Evolutionary conservation across 2,797 vertebrate genomes (phyloP), one percentile per base, ranked within the genome.

Genomic region (Malacoctenus gilli): DNA sequence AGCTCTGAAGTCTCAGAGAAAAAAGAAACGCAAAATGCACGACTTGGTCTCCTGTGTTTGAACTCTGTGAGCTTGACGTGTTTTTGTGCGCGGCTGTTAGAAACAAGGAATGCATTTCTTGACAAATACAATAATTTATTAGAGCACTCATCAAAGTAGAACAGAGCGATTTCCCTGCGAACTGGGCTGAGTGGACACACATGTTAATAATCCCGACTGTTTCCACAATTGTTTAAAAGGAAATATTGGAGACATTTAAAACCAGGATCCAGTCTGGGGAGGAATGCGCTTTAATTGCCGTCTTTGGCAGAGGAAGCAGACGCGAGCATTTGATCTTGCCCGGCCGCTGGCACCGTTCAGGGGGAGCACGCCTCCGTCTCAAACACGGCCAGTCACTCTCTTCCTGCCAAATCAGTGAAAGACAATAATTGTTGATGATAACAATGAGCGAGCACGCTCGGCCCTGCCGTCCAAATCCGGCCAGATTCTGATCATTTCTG

Each of bases 191-290:
- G 80, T 81, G 77, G 60, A 86, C 81, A 87, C 89, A 92, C 85
- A 89, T 93, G 92, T 89, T 90, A 91, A 89, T 89, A 90, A 91
- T 92, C 85, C 81, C 75, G 84, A 80, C 74, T 80, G 84, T 89
- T 91, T 89, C 89, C 86, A 87, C 84, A 80, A 85, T 88, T 84
- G 86, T 88, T 90, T 89, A 87, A 89, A 89, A 89, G 82, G 81
- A 89, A 92, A 89, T 89, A 89, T 90, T 77, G 82, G 85, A 91
- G 85, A 85, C 82, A 85, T 91, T 91, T 86, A 85, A 89, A 89
- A 88, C 89, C 84, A 50, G 80, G 59, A 77, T 87, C 50, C 41
- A 66, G 67, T 75, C 80, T 40, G 77, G 72, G 47, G 20, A 74
- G 83, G 87, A 92, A 91, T 89, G 88, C 58, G 70, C 77, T 81